Base-by-base conservation (phyloP, 1,140 invertebrate genomes). In the Condylostylus longicornis region DNA sequence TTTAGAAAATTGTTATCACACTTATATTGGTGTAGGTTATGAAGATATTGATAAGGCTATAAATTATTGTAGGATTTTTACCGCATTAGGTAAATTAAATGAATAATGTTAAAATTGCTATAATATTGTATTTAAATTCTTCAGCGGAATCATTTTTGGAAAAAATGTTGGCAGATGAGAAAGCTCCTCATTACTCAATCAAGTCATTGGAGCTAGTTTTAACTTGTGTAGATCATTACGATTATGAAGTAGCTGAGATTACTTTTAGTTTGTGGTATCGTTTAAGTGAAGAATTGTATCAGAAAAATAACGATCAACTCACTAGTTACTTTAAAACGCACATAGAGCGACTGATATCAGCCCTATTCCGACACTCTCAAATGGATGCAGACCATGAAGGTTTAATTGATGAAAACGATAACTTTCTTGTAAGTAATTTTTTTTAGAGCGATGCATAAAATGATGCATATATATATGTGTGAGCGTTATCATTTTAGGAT, bases 241-340 rank as follows among this genome's bases (percentile, higher is more conserved):
- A 98, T 62, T 98, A 94, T 68, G 90, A 95, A 80, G 80, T 98
- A 25, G 87, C 89, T 19, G 89, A 95, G 64, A 89, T 96, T 40
- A 95, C 91, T 4, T 98, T 98, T 54, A 86, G 90, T 59, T 70
- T 98, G 34, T 98, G 95, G 95, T 96, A 94, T 63, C 70, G 85
- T 22, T 61, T 98, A 27, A 95, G 91, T 9, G 94, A 98, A 67
- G 79, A 85, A 47, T 61, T 98, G 1, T 97, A 95, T 58, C 79
- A 88, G 47, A 79, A 77, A 47, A 83, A 93, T 51, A 77, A 74
- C 42, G 76, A 86, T 42, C 67, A 73, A 1, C 52, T 93, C 2
- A 89, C 81, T 18, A 66, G 69, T 27, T 53, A 81, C 21, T 97
- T 96, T 55, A 78, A 77, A 49, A 89, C 89, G 0, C 86, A 94